These are phyloP conservation scores for Ellobius talpinus DNA, from an alignment of 2,113 vertebrate species.

Conservation along the genomic window DNA sequence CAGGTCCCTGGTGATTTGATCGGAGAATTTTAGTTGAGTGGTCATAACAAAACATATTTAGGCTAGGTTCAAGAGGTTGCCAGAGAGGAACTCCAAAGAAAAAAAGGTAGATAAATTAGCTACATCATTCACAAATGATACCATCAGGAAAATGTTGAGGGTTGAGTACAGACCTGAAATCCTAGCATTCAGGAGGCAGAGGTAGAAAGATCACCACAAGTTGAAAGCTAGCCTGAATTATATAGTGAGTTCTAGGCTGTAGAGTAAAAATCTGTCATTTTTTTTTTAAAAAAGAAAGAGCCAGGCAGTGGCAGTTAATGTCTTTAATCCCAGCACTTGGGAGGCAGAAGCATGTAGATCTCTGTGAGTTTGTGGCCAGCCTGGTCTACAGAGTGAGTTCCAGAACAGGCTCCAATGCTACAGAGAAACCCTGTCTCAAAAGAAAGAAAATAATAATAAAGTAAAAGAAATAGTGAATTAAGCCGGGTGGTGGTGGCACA, in stretches of 20 bases:
- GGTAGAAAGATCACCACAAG: too few relatives aligned
- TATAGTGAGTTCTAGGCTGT: not conserved
- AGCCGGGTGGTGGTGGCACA: too few relatives aligned
- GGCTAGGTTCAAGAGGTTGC: not conserved
- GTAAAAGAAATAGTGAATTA: too few relatives aligned
- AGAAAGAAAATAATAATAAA: too few relatives aligned
- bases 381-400: too few relatives aligned
- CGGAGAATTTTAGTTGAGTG: not conserved
- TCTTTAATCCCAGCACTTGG: too few relatives aligned
- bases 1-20: not conserved
- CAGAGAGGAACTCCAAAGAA: not conserved
- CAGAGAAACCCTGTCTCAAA: too few relatives aligned
- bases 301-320: too few relatives aligned
- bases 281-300: too few relatives aligned
- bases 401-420: too few relatives aligned
- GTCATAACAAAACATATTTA: not conserved
- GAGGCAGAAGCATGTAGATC: too few relatives aligned
- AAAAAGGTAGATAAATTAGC: not conserved
- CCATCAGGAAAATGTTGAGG: not conserved
- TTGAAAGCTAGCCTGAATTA: not conserved
- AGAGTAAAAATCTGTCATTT: not conserved
- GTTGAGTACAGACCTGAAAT: not conserved
- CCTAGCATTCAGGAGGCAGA: not conserved
- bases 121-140: not conserved
- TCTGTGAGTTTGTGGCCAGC: too few relatives aligned